Evolutionary conservation across 2,797 vertebrate genomes (phyloP).

Genomic region (Sebastes cheni): DNA sequence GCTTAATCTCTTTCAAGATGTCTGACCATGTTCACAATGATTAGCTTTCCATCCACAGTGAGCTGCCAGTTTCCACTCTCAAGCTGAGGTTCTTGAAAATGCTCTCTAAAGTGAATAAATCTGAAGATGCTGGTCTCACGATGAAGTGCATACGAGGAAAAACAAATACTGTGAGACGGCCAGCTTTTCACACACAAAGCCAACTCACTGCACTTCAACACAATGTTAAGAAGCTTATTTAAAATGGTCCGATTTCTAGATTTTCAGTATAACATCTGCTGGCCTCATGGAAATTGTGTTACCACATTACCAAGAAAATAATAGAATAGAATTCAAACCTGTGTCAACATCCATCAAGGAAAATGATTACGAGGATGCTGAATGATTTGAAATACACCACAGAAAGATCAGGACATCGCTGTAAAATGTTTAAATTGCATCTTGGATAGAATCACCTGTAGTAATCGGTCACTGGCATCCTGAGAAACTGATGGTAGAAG

Average conservation of each 20-base stretch:
- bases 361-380: too few relatives aligned
- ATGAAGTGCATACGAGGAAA: not conserved
- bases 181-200: not conserved
- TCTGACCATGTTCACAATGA: slow-evolving; percentile 2
- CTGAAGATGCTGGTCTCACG: not conserved
- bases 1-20: slow-evolving; percentile 20
- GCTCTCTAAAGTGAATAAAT: not conserved
- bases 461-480: too few relatives aligned
- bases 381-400: too few relatives aligned
- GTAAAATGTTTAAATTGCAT: too few relatives aligned
- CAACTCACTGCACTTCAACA: not conserved
- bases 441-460: too few relatives aligned
- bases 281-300: not conserved
- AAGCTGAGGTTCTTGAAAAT: not conserved
- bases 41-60: not conserved
- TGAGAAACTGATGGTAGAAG: too few relatives aligned
- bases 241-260: not conserved
- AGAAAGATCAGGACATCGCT: too few relatives aligned
- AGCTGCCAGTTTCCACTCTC: not conserved
- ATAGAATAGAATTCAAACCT: not conserved
- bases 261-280: not conserved
- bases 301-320: not conserved
- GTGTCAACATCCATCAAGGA: too few relatives aligned
- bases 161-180: not conserved
- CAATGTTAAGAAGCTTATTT: not conserved